These are phyloP conservation scores for Oreochromis spilurus DNA, from an alignment of 2,113 vertebrate genomes.

Conservation along the genomic window DNA sequence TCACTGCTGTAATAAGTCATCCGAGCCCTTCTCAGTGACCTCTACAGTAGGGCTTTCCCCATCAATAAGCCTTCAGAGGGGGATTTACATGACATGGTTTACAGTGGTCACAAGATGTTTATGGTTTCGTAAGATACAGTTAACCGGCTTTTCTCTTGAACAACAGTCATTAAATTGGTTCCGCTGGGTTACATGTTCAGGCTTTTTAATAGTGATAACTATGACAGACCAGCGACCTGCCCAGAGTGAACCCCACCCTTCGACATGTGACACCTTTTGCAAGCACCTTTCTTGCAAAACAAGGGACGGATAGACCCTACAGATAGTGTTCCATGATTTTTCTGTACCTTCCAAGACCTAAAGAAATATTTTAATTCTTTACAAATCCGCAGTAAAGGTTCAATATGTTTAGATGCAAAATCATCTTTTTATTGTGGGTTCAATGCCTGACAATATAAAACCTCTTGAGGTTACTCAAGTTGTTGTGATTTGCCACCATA, in stretches of 20 bases:
- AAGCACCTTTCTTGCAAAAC: background rate
- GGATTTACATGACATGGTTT: background rate
- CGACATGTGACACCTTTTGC: background rate
- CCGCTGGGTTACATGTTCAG: background rate
- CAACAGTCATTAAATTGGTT: background rate
- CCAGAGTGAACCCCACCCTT: background rate
- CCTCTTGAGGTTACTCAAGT: background rate
- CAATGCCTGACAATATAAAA: background rate
- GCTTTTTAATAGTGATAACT: background rate
- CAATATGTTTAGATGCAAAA: background rate
- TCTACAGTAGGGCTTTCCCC: constrained; percentile 5
- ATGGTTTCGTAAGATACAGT: background rate
- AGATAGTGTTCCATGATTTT: background rate
- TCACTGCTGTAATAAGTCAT: constrained; percentile 26
- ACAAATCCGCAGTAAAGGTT: background rate
- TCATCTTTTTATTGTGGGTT: background rate
- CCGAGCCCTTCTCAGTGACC: background rate
- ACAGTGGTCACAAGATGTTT: background rate
- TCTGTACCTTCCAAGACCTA: background rate
- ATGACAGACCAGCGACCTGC: background rate
- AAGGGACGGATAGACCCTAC: background rate
- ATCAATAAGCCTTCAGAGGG: background rate
- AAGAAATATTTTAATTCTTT: background rate
- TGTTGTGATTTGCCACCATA: background rate
- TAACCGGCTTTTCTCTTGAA: background rate